Percentiles rank a stretch among this genome's conserved stretches.
These are phyloP conservation scores for Diadromus collaris DNA, from an alignment of 2,888 invertebrate species.

Conservation along the genomic window DNA sequence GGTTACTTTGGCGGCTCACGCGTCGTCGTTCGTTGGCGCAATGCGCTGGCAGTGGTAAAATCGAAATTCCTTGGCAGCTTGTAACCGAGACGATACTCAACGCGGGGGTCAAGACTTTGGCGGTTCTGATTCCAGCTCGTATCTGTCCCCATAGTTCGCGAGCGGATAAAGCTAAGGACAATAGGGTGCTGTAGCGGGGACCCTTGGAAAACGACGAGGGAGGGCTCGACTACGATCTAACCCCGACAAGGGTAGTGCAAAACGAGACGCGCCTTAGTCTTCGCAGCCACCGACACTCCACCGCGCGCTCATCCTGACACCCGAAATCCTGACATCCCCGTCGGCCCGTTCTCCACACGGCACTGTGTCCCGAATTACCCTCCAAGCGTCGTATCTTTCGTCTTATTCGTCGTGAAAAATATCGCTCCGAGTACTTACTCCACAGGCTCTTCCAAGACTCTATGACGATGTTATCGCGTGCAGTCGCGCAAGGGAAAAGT, in stretches of 20 bases:
- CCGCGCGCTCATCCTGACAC: constrained; percentile 23
- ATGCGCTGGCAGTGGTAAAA: not conserved
- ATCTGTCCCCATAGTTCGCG: constrained; percentile 26
- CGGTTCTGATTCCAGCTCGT: constrained; percentile 19
- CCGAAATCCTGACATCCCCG: constrained; percentile 33
- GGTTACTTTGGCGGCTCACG: constrained; percentile 18
- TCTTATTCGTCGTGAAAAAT: constrained; percentile 32
- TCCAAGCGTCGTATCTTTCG: constrained; percentile 32
- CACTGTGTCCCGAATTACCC: constrained; percentile 54
- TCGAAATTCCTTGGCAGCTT: constrained; percentile 31
- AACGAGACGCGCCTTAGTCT: constrained; percentile 22
- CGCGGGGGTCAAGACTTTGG: constrained; percentile 37
- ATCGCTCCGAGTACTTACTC: constrained; percentile 29
- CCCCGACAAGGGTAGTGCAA: constrained; percentile 69
- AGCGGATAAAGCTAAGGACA: constrained; percentile 73
- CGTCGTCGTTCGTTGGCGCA: constrained; percentile 22
- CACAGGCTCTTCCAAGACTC: constrained; percentile 6
- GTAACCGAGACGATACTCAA: constrained; percentile 30
- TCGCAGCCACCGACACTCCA: constrained; percentile 38
- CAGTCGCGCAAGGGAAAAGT: constrained; percentile 22
- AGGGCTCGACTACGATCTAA: constrained; percentile 65
- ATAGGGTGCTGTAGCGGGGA: constrained; percentile 68
- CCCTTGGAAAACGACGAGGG: constrained; percentile 68
- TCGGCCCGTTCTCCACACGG: too few relatives aligned
- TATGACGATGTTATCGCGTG: constrained; percentile 51